Evolutionary conservation across 2,888 invertebrate species (phyloP), one percentile per base, ranked within the genome.

Genomic region (Andricus curvator): DNA sequence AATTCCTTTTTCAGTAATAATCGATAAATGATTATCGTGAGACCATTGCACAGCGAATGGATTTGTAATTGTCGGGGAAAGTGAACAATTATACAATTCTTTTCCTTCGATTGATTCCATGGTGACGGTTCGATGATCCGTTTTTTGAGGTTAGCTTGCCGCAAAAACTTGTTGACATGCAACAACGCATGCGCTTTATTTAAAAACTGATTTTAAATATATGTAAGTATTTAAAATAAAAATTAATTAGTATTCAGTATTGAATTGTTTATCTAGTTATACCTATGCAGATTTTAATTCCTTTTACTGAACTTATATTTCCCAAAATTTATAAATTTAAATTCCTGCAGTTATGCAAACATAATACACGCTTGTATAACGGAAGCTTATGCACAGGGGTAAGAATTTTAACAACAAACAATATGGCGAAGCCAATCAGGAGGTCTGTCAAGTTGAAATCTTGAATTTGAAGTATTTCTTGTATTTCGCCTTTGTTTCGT

Each of bases 1-100:
- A 79, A 92, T 87, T 33, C 93, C 93, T 68, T 86, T 88, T 15
- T 90, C 88, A 0, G 93, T 92, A 77, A 93, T 82, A 37, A 93
- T 68, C 0, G 93, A 91, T 56, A 93, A 85, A 51, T 90, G 89
- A 85, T 93, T 89, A 81, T 93, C 93, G 37, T 88, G 83, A 0
- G 93, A 93, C 93, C 93, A 93, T 81, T 92, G 33, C 20, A 33
- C 29, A 33, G 29, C 70, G 13, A 74, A 74, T 56, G 70, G 33
- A 56, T 56, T 74, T n/a, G 51, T 74, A 33, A 74, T n/a, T 33
- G 29, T 51, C 13, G 70, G 51, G 1, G 70, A 33, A 33, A 74
- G 33, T 56, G 70, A 74, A 74, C 70, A 74, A 74, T 33, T 74
- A n/a, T 74, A 74, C 51, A 74, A 74, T 56, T 74, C 70, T 48